phyloP scores from a whole-genome alignment of 92 coral and sea anemone species.

The Zoanthus gigantus region DNA sequence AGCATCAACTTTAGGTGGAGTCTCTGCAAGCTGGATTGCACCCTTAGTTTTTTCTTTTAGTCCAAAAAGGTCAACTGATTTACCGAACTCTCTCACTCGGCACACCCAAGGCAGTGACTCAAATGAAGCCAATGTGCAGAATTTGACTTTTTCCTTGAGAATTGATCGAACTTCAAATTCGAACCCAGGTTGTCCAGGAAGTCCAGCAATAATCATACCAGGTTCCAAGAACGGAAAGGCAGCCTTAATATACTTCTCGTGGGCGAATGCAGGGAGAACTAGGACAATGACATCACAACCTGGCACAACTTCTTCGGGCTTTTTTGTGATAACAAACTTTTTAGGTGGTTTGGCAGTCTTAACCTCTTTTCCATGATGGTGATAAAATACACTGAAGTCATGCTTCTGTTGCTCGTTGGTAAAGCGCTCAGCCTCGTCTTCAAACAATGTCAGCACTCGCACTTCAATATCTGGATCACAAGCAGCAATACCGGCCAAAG shows the following conservation, averaged over 20 bases:
- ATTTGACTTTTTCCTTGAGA: constrained; percentile 59
- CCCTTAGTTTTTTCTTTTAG: constrained; percentile 61
- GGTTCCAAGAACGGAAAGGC: constrained; percentile 70
- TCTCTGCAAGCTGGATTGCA: constrained; percentile 58
- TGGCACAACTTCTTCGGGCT: constrained; percentile 72
- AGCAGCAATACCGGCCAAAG: constrained; percentile 35
- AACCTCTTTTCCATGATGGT: constrained; percentile 36
- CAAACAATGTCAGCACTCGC: constrained; percentile 40
- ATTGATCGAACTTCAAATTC: constrained; percentile 70
- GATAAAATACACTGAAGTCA: constrained; percentile 1
- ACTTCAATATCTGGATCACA: constrained; percentile 34
- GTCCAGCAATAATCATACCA: constrained; percentile 70
- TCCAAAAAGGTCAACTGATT: constrained; percentile 66
- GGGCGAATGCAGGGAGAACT: constrained; percentile 78
- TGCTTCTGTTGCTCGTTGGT: constrained; percentile 41
- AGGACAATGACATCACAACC: constrained; percentile 77
- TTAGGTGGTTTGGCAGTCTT: constrained; percentile 43
- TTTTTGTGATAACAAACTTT: constrained; percentile 63
- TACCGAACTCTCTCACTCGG: constrained; percentile 69
- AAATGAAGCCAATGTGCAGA: constrained; percentile 61
- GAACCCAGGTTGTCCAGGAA: constrained; percentile 76
- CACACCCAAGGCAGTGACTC: constrained; percentile 82
- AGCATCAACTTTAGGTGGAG: constrained; percentile 64
- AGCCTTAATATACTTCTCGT: constrained; percentile 63
- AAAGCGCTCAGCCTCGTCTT: constrained; percentile 49